phyloP scores from a whole-genome alignment of 2,113 vertebrate species.

The Herpetotheres cachinnans region DNA sequence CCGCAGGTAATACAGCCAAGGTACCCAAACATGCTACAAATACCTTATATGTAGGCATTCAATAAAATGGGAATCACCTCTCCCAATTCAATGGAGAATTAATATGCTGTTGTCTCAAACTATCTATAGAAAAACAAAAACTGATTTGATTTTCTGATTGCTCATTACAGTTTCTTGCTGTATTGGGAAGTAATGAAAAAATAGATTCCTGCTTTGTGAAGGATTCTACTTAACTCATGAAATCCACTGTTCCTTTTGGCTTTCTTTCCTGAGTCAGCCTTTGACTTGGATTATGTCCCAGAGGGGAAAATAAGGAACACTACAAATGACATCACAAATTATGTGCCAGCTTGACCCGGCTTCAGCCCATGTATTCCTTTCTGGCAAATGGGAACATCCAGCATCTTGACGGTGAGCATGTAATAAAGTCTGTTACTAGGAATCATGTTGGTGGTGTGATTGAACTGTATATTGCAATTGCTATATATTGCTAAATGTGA shows the following conservation, averaged over 20 bases:
- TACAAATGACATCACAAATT: background rate
- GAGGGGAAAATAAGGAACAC: background rate
- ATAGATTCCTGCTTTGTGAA: background rate
- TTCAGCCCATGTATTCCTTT: background rate
- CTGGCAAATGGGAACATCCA: fast-evolving
- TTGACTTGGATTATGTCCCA: background rate
- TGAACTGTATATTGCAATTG: background rate
- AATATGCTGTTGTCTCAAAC: background rate
- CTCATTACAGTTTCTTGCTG: background rate
- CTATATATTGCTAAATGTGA: background rate
- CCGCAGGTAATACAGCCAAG: background rate
- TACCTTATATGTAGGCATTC: background rate
- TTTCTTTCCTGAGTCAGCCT: background rate
- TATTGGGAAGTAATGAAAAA: background rate
- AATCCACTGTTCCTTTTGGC: background rate
- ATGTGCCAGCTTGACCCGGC: background rate
- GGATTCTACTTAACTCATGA: background rate
- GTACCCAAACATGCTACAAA: background rate
- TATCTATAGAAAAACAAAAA: background rate
- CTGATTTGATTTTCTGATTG: background rate
- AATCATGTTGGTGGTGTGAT: background rate
- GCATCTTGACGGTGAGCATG: background rate
- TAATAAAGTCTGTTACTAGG: background rate
- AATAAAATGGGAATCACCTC: background rate
- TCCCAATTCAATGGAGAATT: background rate